phyloP scores from a whole-genome alignment of 2,797 vertebrate species.

The Myotis findleyi region DNA sequence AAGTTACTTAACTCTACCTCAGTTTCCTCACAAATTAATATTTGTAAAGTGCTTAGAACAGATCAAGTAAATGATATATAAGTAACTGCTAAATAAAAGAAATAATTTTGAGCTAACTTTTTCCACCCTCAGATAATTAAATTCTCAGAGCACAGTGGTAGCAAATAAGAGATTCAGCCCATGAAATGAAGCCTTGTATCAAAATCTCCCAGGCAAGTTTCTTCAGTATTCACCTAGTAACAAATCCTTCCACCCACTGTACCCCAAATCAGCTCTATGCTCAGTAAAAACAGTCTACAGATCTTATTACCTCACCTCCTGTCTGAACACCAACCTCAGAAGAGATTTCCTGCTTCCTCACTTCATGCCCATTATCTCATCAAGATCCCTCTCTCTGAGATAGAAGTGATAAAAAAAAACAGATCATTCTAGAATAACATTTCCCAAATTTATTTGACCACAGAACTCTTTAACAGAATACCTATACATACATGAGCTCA shows the following conservation, averaged over 20 bases:
- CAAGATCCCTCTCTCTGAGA: constrained; percentile 51
- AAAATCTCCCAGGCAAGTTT: not conserved
- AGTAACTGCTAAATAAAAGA: constrained; percentile 23
- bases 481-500: not conserved
- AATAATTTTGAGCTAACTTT: constrained; percentile 35
- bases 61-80: not conserved
- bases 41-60: constrained; percentile 49
- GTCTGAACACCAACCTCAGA: constrained; percentile 53
- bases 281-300: constrained; percentile 42
- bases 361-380: constrained; percentile 63
- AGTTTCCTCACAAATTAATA: constrained; percentile 40
- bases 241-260: constrained; percentile 30
- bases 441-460: constrained; percentile 53
- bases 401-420: constrained; percentile 46
- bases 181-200: constrained; percentile 9
- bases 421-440: constrained; percentile 51
- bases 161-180: not conserved
- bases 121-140: constrained; percentile 30
- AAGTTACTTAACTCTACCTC: not conserved
- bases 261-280: constrained; percentile 19
- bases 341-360: constrained; percentile 69
- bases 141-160: constrained; percentile 21
- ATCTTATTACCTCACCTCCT: constrained; percentile 55
- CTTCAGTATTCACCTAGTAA: constrained; percentile 23
- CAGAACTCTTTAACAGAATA: constrained; percentile 32